phyloP scores from a whole-genome alignment of 2,888 invertebrate genomes.

The Phytoseiulus persimilis region DNA sequence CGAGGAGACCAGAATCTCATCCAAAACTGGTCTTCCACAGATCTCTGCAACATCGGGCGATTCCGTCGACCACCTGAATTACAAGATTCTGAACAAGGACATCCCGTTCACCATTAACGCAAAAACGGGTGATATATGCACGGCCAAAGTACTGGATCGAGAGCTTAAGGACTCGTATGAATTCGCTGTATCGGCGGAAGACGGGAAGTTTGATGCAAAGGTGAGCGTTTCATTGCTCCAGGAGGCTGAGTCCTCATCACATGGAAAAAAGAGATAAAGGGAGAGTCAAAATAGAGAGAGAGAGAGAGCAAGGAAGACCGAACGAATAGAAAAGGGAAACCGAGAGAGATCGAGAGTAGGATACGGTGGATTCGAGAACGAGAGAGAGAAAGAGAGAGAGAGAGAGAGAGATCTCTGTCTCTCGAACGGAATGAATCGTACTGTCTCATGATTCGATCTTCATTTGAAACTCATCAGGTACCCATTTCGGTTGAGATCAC shows the following conservation, averaged over 20 bases:
- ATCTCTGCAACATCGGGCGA: conserved; percentile 47
- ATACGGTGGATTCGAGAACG: too few relatives aligned
- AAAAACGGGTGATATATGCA: conserved; percentile 46
- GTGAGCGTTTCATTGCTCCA: conserved; percentile 8
- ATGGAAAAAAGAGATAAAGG: too few relatives aligned
- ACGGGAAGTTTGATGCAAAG: conserved; percentile 45
- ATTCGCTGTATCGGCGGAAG: conserved; percentile 45
- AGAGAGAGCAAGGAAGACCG: too few relatives aligned
- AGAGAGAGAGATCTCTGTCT: too few relatives aligned
- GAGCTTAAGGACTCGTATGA: conserved; percentile 45
- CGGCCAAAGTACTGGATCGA: conserved; percentile 45
- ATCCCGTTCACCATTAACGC: conserved; percentile 45
- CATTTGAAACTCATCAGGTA: not conserved
- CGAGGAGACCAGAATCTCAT: too few relatives aligned
- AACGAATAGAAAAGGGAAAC: too few relatives aligned
- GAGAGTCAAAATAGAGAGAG: too few relatives aligned
- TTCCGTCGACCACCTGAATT: conserved; percentile 46
- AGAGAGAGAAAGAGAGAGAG: too few relatives aligned
- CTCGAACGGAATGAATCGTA: too few relatives aligned
- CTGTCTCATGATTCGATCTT: too few relatives aligned
- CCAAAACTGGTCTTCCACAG: conserved; percentile 41
- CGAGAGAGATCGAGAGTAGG: too few relatives aligned
- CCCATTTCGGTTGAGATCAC: conserved; percentile 43
- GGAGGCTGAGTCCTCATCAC: too few relatives aligned
- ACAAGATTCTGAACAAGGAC: conserved; percentile 45